Percentiles rank a stretch among this genome's conserved stretches.
Conservation (phyloP, 2,888 invertebrate genomes). For the Euspilapteryx auroguttella region DNA sequence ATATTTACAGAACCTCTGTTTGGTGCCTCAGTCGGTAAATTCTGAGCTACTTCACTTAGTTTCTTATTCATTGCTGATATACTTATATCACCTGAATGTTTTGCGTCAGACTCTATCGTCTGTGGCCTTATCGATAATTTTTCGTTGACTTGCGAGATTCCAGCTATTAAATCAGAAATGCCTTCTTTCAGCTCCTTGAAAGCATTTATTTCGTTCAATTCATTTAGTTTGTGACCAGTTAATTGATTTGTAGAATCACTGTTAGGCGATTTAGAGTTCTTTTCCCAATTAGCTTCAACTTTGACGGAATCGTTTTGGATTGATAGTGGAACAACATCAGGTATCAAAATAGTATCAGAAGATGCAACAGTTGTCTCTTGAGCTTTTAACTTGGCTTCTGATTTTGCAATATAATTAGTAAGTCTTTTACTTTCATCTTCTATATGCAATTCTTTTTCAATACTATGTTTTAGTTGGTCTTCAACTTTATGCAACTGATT, state of each 20-base stretch:
- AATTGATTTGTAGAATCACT: conserved; percentile 13
- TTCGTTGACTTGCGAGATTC: conserved; percentile 51
- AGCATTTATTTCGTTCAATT: conserved; percentile 46
- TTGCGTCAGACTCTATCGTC: conserved; percentile 13
- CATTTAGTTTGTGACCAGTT: conserved; percentile 33
- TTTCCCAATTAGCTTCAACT: conserved; percentile 12
- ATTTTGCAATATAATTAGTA: conserved; percentile 17
- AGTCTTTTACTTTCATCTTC: conserved; percentile 32
- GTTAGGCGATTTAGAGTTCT: conserved; percentile 13
- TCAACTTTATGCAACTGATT: conserved; percentile 50
- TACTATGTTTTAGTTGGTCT: conserved; percentile 46
- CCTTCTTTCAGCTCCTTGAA: conserved; percentile 54
- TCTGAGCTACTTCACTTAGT: conserved; percentile 25
- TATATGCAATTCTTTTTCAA: conserved; percentile 42
- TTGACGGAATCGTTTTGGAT: conserved; percentile 26
- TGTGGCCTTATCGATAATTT: conserved; percentile 40
- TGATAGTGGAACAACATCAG: conserved; percentile 21
- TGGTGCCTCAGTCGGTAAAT: conserved; percentile 17
- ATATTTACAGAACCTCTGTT: conserved; percentile 37
- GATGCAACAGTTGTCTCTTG: conserved; percentile 22
- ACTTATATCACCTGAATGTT: conserved; percentile 16
- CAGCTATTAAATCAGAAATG: conserved; percentile 51
- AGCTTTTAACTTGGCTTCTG: conserved; percentile 14
- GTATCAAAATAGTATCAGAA: conserved; percentile 22
- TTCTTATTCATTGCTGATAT: conserved; percentile 33